phyloP scores from a whole-genome alignment of 2,797 vertebrate genomes.

The Sebastes matsubarae region DNA sequence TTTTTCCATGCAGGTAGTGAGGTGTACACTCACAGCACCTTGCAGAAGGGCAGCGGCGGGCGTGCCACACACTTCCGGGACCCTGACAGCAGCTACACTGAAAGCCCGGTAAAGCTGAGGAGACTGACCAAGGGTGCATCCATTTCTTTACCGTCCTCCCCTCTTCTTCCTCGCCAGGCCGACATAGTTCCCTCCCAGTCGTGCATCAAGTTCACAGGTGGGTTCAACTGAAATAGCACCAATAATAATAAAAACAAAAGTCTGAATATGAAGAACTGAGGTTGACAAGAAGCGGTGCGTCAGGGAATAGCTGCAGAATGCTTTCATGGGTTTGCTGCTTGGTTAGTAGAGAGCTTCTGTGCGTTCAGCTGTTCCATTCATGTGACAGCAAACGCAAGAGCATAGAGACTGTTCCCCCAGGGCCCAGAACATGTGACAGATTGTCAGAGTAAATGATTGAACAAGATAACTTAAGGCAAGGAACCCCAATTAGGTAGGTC shows the following conservation, averaged over 20 bases:
- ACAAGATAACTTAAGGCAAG: slow-evolving; percentile 55
- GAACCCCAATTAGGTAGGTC: slow-evolving; percentile 44
- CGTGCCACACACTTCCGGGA: slow-evolving; percentile 63
- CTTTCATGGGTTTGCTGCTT: slow-evolving; percentile 47
- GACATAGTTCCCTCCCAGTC: slow-evolving; percentile 84
- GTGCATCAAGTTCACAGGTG: slow-evolving; percentile 92
- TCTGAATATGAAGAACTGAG: slow-evolving; percentile 8
- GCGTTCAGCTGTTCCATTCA: slow-evolving; percentile 63
- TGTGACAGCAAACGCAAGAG: slow-evolving; percentile 60
- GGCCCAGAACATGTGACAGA: slow-evolving; percentile 66
- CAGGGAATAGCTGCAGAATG: slow-evolving; percentile 26
- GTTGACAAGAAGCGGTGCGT: slow-evolving; percentile 5
- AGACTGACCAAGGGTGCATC: slow-evolving; percentile 91
- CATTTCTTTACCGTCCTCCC: slow-evolving; percentile 95
- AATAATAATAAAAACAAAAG: slow-evolving; percentile 11
- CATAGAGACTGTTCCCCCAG: slow-evolving; percentile 42
- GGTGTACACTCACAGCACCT: slow-evolving; percentile 76
- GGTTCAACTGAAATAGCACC: slow-evolving; percentile 10
- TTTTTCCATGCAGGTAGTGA: slow-evolving; percentile 76
- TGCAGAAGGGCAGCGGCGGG: slow-evolving; percentile 60
- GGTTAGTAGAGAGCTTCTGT: slow-evolving; percentile 61
- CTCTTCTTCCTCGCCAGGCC: slow-evolving; percentile 91
- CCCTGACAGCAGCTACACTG: slow-evolving; percentile 45
- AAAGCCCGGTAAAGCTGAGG: slow-evolving; percentile 68
- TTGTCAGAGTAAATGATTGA: slow-evolving; percentile 76